Base-by-base conservation (phyloP, 2,888 invertebrate genomes). In the Galerucella calmariensis region DNA sequence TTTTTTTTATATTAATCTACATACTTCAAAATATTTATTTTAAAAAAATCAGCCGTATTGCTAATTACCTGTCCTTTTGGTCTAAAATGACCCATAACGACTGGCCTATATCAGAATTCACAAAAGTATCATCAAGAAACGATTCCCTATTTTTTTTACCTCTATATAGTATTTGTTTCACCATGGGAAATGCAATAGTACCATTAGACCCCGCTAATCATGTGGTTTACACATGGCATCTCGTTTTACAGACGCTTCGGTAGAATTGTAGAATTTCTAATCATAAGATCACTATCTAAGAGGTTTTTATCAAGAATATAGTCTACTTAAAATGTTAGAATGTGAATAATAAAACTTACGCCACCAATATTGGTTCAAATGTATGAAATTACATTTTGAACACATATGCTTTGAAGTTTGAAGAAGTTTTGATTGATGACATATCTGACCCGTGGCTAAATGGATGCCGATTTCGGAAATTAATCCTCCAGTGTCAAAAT, bases 381-480 rank as follows among this genome's bases (percentile, higher is more conserved):
- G n/a, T 51, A 51, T n/a, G 6, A 3, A n/a, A 51, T 51, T 10
- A 12, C 8, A 14, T 24, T 59, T 59, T 16, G 20, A 24, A 24
- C 11, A 78, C 80, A 81, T 79, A 76, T 81, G 80, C 76, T 75
- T 53, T 63, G 35, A 20, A 27, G 73, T 78, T 75, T 79, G 72
- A 75, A 74, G 78, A 76, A 79, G 76, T 80, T 76, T 79, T 85
- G 84, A 85, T 85, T 84, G 84, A 84, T 85, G 83, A 83, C 82
- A 79, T 80, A 83, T 81, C 80, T 84, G 85, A 84, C 85, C 85
- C 83, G 83, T 84, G 84, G 82, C 83, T 81, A 81, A 82, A 79
- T 76, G 74, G 76, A 79, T 74, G 72, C 68, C 65, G 67, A 69
- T 76, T 73, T 68, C 51, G 67, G 74, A 75, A 24, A 77, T 77